Conservation (phyloP, 2,888 invertebrate genomes). For the Cephus pulcher region DNA sequence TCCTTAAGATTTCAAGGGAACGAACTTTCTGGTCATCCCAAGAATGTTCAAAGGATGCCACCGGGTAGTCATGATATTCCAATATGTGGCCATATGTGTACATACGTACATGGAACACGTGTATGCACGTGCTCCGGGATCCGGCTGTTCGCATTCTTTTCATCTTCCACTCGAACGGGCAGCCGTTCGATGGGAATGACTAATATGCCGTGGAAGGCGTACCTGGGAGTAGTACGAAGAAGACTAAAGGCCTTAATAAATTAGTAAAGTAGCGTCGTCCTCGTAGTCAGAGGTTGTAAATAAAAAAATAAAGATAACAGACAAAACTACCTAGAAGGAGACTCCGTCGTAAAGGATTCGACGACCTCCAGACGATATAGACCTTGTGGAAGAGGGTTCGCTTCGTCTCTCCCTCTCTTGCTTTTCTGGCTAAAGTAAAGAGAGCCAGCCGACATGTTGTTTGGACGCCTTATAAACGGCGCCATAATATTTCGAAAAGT, state of each 20-base stretch:
- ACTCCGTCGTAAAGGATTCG: background rate
- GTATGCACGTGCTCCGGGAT: constrained; percentile 38
- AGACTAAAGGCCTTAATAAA: background rate
- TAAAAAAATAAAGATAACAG: background rate
- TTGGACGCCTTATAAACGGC: background rate
- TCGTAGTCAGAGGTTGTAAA: background rate
- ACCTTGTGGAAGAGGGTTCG: too few species aligned
- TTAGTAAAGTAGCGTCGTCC: background rate
- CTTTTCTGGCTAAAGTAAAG: background rate
- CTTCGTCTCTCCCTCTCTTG: background rate
- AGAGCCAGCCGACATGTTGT: background rate
- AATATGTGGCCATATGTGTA: background rate
- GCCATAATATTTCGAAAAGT: background rate
- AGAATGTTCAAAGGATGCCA: background rate
- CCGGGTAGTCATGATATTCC: background rate
- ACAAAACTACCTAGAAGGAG: background rate
- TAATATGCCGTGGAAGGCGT: background rate
- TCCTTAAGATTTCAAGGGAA: background rate
- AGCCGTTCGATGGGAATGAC: background rate
- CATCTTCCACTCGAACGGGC: constrained; percentile 21
- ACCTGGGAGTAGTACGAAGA: background rate
- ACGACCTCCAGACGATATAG: background rate
- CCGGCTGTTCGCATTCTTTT: constrained; percentile 55
- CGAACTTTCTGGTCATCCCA: background rate
- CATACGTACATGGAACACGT: constrained; percentile 44